Percentiles rank a stretch among this genome's conserved stretches.
Evolutionary conservation across 2,113 vertebrate genomes (phyloP).

Genomic region (Engraulis encrasicolus): DNA sequence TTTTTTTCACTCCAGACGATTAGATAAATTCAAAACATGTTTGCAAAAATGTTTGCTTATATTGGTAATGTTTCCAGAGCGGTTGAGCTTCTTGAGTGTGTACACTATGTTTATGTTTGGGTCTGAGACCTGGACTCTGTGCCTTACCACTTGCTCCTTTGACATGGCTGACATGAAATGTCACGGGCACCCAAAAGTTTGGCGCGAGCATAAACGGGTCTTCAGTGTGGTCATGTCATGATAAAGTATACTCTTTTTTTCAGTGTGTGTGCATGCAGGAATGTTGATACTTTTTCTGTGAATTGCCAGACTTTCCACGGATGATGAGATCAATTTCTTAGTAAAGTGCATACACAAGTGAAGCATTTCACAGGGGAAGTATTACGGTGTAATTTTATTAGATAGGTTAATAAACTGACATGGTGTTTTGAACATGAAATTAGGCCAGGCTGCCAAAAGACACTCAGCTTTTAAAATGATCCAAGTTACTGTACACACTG

Average conservation of each 20-base stretch:
- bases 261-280: too few species aligned
- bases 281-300: not conserved
- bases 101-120: conserved; percentile 4
- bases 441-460: not conserved
- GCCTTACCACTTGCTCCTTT: not conserved
- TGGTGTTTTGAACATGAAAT: not conserved
- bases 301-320: not conserved
- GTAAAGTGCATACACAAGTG: not conserved
- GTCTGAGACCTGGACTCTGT: not conserved
- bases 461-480: too few species aligned
- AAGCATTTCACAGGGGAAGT: not conserved
- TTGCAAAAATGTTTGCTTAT: conserved; percentile 41
- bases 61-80: conserved; percentile 46
- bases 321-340: not conserved
- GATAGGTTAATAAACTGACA: not conserved
- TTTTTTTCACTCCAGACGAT: conserved; percentile 50
- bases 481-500: not conserved
- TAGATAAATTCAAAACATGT: conserved; percentile 55
- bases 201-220: not conserved
- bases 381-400: not conserved
- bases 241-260: too few species aligned
- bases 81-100: conserved; percentile 44
- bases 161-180: not conserved
- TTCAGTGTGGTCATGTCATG: too few species aligned
- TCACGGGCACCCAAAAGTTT: not conserved